Evolutionary conservation across 2,888 invertebrate genomes (phyloP).

Genomic region (Pachymerium ferrugineum): DNA sequence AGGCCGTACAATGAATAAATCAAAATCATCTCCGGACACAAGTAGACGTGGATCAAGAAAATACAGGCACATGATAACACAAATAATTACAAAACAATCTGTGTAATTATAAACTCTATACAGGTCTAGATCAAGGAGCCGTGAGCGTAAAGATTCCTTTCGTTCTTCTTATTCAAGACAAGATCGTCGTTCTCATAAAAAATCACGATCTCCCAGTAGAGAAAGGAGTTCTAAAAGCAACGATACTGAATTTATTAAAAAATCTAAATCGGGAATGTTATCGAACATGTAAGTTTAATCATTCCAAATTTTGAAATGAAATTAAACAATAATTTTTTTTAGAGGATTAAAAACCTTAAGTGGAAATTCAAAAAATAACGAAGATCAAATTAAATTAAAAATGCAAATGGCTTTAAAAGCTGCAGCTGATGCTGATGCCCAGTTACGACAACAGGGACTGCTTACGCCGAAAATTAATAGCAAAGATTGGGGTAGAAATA

Average conservation of each 20-base stretch:
- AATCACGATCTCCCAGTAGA: not conserved
- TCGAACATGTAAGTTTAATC: too few species aligned
- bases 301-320: not conserved
- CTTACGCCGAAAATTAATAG: not conserved
- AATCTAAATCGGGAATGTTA: too few species aligned
- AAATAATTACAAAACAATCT: not conserved
- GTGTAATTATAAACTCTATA: not conserved
- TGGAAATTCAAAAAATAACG: not conserved
- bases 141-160: not conserved
- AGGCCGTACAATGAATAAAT: not conserved
- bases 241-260: not conserved
- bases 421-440: constrained; percentile 11
- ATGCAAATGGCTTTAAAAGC: not conserved
- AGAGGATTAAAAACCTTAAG: not conserved
- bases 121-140: not conserved
- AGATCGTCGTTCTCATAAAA: not conserved
- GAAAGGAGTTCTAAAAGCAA: not conserved
- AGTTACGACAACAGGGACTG: not conserved
- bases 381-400: not conserved
- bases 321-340: not conserved
- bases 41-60: too few species aligned
- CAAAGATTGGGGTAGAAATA: not conserved
- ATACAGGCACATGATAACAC: not conserved
- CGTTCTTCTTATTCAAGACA: not conserved
- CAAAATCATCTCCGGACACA: too few species aligned